A percentile compares a stretch with the other conserved stretches of the same genome.
Evolutionary conservation across 2,113 vertebrate species (phyloP).

Genomic region (Tyto alba): DNA sequence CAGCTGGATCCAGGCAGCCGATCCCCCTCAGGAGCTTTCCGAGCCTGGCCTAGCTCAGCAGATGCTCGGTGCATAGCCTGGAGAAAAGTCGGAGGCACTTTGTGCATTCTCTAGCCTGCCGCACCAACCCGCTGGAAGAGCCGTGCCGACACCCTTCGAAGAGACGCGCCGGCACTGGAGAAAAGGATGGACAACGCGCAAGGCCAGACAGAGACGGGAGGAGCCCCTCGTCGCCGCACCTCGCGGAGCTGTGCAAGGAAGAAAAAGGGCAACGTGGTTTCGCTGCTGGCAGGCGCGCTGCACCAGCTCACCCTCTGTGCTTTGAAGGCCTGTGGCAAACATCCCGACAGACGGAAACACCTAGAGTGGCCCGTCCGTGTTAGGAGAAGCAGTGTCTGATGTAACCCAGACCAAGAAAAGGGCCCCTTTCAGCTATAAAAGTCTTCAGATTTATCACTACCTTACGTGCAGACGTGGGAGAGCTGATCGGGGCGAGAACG

Average conservation of each 20-base stretch:
- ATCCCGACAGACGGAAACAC: not conserved
- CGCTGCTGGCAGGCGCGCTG: not conserved
- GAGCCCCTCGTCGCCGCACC: not conserved
- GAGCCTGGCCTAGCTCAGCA: conserved; percentile 5
- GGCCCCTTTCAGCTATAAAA: not conserved
- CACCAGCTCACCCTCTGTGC: not conserved
- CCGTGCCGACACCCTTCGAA: not conserved
- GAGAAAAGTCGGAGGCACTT: conserved; percentile 61
- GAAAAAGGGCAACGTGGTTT: not conserved
- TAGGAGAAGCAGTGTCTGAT: not conserved
- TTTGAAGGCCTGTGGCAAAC: not conserved
- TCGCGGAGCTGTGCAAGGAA: not conserved
- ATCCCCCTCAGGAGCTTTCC: not conserved
- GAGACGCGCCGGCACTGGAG: not conserved
- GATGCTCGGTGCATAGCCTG: conserved; percentile 42
- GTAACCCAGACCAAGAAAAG: not conserved
- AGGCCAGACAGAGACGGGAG: not conserved
- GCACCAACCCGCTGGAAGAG: not conserved
- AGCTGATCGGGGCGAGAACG: not conserved
- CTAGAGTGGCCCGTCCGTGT: not conserved
- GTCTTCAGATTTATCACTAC: not conserved
- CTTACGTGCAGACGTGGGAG: not conserved
- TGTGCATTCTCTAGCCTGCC: conserved; percentile 37
- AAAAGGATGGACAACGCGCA: accelerated
- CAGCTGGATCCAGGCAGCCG: not conserved